A percentile compares a stretch with the other conserved stretches of the same genome.
phyloP scores from a whole-genome alignment of 92 coral and sea anemone species.

The Desmophyllum pertusum region DNA sequence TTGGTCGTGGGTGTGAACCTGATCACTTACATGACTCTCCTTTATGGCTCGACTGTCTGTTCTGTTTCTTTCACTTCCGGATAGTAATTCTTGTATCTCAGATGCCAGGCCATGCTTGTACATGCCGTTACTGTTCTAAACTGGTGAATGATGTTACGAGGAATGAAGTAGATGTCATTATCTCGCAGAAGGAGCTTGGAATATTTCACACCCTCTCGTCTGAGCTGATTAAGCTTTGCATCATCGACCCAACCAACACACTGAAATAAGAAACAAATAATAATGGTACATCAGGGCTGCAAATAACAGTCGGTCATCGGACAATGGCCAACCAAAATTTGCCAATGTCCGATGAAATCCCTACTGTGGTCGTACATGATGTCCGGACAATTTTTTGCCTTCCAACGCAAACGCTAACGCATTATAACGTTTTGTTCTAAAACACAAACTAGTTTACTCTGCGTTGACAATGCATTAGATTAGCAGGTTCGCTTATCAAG shows the following conservation, averaged over 20 bases:
- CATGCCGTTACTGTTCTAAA: conserved; percentile 95
- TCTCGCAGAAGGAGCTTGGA: conserved; percentile 81
- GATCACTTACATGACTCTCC: neutral
- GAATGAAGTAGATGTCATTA: conserved; percentile 97
- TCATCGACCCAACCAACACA: conserved; percentile 98
- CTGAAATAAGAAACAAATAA: conserved; percentile 45
- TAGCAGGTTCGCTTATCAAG: no score
- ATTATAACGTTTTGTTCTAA: no score
- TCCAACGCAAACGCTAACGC: no score
- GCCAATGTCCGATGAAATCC: no score
- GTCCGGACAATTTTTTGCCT: no score
- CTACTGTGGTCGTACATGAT: no score
- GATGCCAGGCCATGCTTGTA: conserved; percentile 98
- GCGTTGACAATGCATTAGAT: no score
- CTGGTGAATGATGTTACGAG: conserved; percentile 96
- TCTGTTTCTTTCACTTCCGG: conserved; percentile 60
- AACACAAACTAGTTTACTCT: no score
- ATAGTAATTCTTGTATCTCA: conserved; percentile 93
- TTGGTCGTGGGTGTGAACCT: neutral
- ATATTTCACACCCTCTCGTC: conserved; percentile 90
- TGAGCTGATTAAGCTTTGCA: conserved; percentile 93
- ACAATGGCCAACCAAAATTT: no score
- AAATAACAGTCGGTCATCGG: no score
- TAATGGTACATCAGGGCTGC: neutral
- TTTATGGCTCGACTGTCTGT: conserved; percentile 1